Evolutionary conservation across 2,113 vertebrate species (phyloP).

Genomic region (Arvicanthis niloticus): DNA sequence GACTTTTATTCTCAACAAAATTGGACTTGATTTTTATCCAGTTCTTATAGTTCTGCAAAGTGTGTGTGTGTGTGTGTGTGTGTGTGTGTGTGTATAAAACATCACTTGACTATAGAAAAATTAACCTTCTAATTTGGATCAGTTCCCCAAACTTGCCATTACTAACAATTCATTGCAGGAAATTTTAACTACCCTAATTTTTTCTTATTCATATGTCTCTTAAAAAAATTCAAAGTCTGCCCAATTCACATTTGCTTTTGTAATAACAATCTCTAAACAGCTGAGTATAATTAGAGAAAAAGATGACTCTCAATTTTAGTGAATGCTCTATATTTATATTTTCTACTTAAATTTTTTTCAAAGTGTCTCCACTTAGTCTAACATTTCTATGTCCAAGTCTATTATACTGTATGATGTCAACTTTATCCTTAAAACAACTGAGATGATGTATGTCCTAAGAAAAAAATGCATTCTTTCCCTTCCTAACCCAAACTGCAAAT

Average conservation of each 20-base stretch:
- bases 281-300: not conserved
- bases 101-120: not conserved
- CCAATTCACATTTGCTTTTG: not conserved
- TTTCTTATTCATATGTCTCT: not conserved
- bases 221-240: not conserved
- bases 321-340: not conserved
- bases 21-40: not conserved
- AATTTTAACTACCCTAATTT: not conserved
- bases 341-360: not conserved
- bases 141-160: not conserved
- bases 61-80: not conserved
- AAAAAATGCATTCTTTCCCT: not conserved
- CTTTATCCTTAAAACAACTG: not conserved
- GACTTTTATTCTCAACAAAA: conserved; percentile 5
- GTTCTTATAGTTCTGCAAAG: not conserved
- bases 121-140: not conserved
- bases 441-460: not conserved
- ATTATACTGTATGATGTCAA: not conserved
- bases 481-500: not conserved
- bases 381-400: not conserved
- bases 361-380: not conserved
- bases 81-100: not conserved
- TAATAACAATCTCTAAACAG: conserved; percentile 5
- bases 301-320: not conserved
- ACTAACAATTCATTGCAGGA: not conserved